Conservation (phyloP, 2,797 vertebrate species). For the Octomys mimax region DNA sequence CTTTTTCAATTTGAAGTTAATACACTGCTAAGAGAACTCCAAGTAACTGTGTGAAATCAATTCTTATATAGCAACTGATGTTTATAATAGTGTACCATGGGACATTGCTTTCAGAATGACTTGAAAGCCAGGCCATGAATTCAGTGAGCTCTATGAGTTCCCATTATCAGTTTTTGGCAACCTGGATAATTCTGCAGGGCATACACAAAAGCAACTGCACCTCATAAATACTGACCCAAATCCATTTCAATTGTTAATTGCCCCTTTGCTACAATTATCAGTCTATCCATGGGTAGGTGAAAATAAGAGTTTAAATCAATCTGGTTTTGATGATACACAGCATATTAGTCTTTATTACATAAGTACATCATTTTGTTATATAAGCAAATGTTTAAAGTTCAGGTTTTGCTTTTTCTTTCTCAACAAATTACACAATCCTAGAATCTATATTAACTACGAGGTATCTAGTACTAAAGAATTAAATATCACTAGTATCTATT, state of each 20-base stretch:
- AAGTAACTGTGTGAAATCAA: slow-evolving; percentile 57
- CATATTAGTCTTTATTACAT: background rate
- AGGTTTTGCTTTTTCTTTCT: background rate
- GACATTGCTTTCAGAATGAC: slow-evolving; percentile 60
- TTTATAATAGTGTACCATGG: slow-evolving; percentile 37
- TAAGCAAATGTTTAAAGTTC: background rate
- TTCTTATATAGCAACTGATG: background rate
- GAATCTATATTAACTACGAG: background rate
- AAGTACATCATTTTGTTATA: background rate
- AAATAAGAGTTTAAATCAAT: background rate
- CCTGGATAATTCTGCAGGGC: background rate
- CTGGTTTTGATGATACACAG: background rate
- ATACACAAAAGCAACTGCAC: slow-evolving; percentile 29
- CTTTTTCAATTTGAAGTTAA: slow-evolving; percentile 72
- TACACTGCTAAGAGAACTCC: slow-evolving; percentile 29
- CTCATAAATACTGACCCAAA: background rate
- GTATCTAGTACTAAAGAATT: background rate
- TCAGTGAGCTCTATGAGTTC: background rate
- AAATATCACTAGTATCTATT: background rate
- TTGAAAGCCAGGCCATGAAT: slow-evolving; percentile 63
- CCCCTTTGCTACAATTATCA: background rate
- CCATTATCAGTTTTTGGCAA: slow-evolving; percentile 24
- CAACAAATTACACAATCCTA: background rate
- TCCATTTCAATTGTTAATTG: background rate
- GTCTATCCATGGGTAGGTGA: background rate